A percentile compares a stretch with the other conserved stretches of the same genome.
These are phyloP conservation scores for Pteropus rufus DNA, from an alignment of 2,797 vertebrate species.

Conservation along the genomic window DNA sequence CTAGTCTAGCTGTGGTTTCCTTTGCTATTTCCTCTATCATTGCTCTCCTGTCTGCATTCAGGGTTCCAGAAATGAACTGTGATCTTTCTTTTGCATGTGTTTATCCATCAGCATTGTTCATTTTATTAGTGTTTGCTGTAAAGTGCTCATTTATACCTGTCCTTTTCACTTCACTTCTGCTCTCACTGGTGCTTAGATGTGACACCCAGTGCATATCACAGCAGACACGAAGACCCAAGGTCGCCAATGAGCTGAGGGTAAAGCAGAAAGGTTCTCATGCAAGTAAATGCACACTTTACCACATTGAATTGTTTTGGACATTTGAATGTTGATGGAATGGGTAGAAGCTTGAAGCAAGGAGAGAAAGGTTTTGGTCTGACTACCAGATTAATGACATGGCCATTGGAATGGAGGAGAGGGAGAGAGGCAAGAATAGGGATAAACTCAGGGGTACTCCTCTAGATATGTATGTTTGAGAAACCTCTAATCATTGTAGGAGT, in stretches of 20 bases:
- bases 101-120: not conserved
- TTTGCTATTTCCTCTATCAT: not conserved
- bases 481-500: not conserved
- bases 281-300: not conserved
- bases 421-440: not conserved
- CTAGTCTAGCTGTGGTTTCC: not conserved
- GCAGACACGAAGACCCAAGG: not conserved
- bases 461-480: not conserved
- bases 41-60: not conserved
- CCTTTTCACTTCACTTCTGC: not conserved
- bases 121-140: not conserved
- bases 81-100: not conserved
- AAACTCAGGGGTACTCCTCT: not conserved
- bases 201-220: not conserved
- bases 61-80: not conserved
- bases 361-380: not conserved
- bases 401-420: not conserved
- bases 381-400: no score
- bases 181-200: not conserved
- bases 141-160: not conserved
- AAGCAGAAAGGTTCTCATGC: not conserved
- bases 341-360: not conserved
- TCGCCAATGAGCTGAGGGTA: rapidly evolving
- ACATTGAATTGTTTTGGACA: not conserved
- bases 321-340: not conserved